Evolutionary conservation across 2,797 vertebrate species (phyloP).

Genomic region (Threskiornis aethiopicus): DNA sequence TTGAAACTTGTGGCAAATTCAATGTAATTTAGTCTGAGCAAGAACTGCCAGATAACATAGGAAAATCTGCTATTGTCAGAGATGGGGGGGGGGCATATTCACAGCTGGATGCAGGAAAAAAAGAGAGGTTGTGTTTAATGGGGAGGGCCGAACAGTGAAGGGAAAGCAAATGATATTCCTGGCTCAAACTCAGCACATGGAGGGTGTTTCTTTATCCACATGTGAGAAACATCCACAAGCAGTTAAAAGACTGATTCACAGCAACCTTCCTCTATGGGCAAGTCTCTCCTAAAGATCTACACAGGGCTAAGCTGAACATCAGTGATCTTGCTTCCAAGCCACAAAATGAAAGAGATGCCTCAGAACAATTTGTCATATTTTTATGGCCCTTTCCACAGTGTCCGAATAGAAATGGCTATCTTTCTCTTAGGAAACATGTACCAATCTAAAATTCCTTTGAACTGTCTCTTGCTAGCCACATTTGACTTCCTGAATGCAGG

Average conservation of each 20-base stretch:
- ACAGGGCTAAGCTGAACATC: background rate
- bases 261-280: background rate
- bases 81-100: background rate
- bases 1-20: background rate
- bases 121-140: background rate
- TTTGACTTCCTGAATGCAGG: background rate
- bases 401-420: background rate
- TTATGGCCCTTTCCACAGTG: background rate
- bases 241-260: background rate
- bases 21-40: background rate
- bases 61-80: background rate
- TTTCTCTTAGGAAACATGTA: background rate
- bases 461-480: background rate
- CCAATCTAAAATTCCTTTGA: background rate
- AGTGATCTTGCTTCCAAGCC: background rate
- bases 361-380: background rate
- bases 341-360: background rate
- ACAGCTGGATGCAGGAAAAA: background rate
- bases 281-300: background rate
- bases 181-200: background rate
- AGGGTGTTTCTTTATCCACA: background rate
- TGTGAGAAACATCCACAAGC: background rate
- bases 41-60: background rate
- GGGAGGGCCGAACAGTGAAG: background rate
- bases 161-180: background rate